phyloP scores from a whole-genome alignment of 2,113 vertebrate genomes.

The Xenopus laevis region DNA sequence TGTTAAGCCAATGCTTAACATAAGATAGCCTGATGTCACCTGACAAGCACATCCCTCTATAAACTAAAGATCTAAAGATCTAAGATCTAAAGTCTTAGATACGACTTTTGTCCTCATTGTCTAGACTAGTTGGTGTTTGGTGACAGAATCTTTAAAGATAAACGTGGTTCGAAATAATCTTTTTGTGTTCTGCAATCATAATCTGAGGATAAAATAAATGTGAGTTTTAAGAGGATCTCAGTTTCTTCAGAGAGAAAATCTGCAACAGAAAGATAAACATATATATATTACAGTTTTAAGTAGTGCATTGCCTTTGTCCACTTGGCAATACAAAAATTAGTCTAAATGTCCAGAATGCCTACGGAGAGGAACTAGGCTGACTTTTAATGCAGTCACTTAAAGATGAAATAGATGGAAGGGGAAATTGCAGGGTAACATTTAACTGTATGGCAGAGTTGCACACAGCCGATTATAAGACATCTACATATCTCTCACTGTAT shows the following conservation, averaged over 20 bases:
- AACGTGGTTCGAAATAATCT: constrained; percentile 21
- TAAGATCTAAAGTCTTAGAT: constrained; percentile 41
- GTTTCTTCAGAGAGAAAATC: constrained; percentile 20
- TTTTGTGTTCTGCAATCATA: constrained; percentile 22
- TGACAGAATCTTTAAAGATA: constrained; percentile 38
- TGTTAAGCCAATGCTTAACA: constrained; percentile 17
- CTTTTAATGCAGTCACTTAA: too few relatives aligned
- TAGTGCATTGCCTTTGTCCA: constrained; percentile 21
- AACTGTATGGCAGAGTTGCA: background rate
- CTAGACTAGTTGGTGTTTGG: constrained; percentile 17
- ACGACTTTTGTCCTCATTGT: background rate
- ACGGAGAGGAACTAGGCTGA: constrained; percentile 10
- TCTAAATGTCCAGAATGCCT: constrained; percentile 8
- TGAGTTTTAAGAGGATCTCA: constrained; percentile 32
- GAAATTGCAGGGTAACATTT: constrained; percentile 19
- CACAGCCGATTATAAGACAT: background rate
- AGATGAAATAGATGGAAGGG: constrained; percentile 1
- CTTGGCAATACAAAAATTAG: constrained; percentile 29
- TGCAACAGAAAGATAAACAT: constrained; percentile 41
- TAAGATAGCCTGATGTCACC: constrained; percentile 36
- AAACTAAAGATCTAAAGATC: too few relatives aligned
- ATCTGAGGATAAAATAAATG: constrained; percentile 43
- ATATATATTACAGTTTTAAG: constrained; percentile 21
- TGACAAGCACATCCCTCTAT: constrained; percentile 41
- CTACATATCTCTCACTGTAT: constrained; percentile 17